Base-by-base conservation (phyloP, 92 coral and sea anemone species). In the Galaxea fascicularis region DNA sequence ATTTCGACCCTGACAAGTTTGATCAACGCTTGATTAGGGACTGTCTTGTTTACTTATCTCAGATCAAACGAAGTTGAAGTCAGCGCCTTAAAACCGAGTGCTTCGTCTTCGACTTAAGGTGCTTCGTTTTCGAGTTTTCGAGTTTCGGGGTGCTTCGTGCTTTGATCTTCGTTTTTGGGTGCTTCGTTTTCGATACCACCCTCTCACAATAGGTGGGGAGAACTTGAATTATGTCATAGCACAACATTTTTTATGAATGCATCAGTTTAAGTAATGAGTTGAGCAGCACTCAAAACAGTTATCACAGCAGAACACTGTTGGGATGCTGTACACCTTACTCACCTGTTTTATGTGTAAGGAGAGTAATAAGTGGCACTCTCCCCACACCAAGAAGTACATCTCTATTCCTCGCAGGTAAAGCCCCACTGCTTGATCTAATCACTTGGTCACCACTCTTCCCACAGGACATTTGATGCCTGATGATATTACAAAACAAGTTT, bases 311-410 rank as follows among this genome's bases (percentile, higher is more conserved):
- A 58, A 18, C 47, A 57, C 1, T 22, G 29, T 20, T 28, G 21
- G 44, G 20, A 25, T 59, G 4, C 14, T 39, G 22, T n/a, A 16
- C 4, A 25, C 58, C n/a, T 15, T 27, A 54, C 75, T 65, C 83
- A 95, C 98, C 98, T 85, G 95, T 94, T 81, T 92, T 91, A 26
- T 86, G 87, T 53, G 91, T 79, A 49, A 95, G 91, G 59, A 95
- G 89, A 73, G 86, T 80, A 30, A 87, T 31, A 64, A 95, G 78
- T 18, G 98, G 95, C 29, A 95, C 90, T 74, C 65, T 88, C 30
- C 88, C 95, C 22, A 83, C 90, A 47, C 98, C 98, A 77, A 95
- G 90, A 27, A 93, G 85, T 7, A 93, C 92, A 85, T 93, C 94
- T 17, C 82, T 52, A 52, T 83, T 31, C 65, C 77, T 73, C 13